Percentiles rank a stretch among this genome's conserved stretches.
Conservation (phyloP, 1,140 invertebrate species). For the Theocolax elegans region DNA sequence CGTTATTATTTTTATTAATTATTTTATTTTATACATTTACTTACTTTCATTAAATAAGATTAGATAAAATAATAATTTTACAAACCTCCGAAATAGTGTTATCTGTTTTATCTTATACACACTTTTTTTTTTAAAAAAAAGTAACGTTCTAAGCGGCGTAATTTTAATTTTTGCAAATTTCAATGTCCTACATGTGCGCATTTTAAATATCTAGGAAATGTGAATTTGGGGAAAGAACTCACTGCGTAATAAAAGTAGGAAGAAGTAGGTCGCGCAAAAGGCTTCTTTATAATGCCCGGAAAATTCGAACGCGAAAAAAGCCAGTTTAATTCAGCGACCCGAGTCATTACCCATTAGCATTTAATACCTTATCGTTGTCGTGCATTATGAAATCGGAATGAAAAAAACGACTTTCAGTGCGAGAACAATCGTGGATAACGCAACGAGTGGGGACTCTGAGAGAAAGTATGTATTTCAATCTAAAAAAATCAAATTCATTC, state of each 20-base stretch:
- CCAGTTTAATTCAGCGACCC: conserved; percentile 11
- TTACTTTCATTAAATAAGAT: not conserved
- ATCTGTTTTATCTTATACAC: not conserved
- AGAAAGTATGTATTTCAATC: conserved; percentile 3
- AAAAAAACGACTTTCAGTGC: not conserved
- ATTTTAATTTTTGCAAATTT: conserved; percentile 18
- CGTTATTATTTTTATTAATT: no score
- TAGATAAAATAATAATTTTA: not conserved
- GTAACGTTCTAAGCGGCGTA: not conserved
- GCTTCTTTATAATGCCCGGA: conserved; percentile 5
- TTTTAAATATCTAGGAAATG: conserved; percentile 22
- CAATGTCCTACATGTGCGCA: conserved; percentile 12
- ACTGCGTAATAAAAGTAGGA: conserved; percentile 9
- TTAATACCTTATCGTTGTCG: conserved; percentile 29
- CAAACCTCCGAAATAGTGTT: not conserved
- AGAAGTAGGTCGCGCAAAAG: conserved; percentile 26
- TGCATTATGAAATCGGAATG: conserved; percentile 17
- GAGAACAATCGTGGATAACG: conserved; percentile 9
- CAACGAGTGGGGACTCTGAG: not conserved
- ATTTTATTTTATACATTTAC: not conserved
- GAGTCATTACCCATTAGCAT: conserved; percentile 36
- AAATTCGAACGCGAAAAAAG: conserved; percentile 30
- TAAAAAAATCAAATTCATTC: conserved; percentile 1
- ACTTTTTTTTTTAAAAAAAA: not conserved
- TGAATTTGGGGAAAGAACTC: conserved; percentile 5